Percentiles rank a stretch among this genome's conserved stretches.
Evolutionary conservation across 2,888 invertebrate species (phyloP).

Genomic region (Antheraea assamensis): DNA sequence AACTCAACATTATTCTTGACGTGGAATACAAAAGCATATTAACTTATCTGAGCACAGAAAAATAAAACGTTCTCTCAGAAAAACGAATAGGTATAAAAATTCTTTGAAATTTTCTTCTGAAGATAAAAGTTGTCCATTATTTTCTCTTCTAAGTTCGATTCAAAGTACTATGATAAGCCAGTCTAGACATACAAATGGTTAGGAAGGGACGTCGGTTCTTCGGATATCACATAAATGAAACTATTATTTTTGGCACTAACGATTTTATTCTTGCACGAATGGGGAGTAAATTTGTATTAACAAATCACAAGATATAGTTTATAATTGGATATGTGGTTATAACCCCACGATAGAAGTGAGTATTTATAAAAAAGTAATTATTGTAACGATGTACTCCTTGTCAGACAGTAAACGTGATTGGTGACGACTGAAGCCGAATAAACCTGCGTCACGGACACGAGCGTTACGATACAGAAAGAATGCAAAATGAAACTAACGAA

Average conservation of each 20-base stretch:
- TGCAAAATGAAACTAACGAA: too few species aligned
- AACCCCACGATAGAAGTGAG: too few species aligned
- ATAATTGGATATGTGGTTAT: too few species aligned
- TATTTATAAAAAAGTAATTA: too few species aligned
- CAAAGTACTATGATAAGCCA: constrained; percentile 7
- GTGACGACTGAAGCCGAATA: too few species aligned
- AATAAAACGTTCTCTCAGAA: background rate
- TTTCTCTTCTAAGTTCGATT: background rate
- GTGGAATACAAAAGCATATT: background rate
- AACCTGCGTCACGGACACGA: too few species aligned
- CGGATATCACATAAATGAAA: background rate
- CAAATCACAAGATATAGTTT: background rate
- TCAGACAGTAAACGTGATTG: too few species aligned
- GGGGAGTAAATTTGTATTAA: background rate
- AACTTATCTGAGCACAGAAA: background rate
- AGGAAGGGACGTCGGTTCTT: background rate
- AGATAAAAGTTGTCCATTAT: background rate
- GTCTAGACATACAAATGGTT: constrained; percentile 17
- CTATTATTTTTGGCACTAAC: background rate
- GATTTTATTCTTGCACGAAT: background rate
- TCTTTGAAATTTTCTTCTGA: background rate
- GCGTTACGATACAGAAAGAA: too few species aligned
- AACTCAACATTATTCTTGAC: background rate
- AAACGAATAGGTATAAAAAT: background rate
- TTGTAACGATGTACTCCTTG: too few species aligned